Conservation (phyloP, 2,113 vertebrate genomes). For the Bos javanicus region DNA sequence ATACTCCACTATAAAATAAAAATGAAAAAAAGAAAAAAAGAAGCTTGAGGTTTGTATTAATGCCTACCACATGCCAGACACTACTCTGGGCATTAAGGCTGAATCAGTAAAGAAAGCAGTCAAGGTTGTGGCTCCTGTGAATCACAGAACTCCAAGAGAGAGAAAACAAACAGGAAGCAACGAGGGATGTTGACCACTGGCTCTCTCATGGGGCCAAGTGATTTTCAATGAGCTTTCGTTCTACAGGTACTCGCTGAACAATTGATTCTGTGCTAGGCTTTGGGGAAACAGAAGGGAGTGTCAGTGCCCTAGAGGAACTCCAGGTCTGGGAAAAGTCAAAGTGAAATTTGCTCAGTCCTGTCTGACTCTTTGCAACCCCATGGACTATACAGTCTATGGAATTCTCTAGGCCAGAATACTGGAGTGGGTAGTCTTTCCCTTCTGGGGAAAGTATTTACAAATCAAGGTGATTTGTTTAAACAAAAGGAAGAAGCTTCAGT, state of each 20-base stretch:
- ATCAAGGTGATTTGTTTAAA: not conserved
- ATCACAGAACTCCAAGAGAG: not conserved
- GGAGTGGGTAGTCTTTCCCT: not conserved
- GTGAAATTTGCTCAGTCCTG: not conserved
- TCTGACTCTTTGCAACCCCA: not conserved
- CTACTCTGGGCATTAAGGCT: not conserved
- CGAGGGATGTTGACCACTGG: not conserved
- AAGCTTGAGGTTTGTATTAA: not conserved
- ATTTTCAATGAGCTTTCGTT: not conserved
- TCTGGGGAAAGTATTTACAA: not conserved
- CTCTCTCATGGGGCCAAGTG: too few relatives aligned
- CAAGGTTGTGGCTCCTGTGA: rapidly evolving
- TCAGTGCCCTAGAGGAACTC: not conserved
- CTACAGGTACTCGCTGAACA: not conserved
- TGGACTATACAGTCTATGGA: not conserved
- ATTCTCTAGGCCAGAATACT: not conserved
- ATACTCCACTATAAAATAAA: not conserved
- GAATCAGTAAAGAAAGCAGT: not conserved
- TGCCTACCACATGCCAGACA: not conserved
- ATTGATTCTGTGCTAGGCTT: not conserved
- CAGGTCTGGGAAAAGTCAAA: not conserved
- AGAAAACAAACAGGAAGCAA: not conserved
- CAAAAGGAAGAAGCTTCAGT: not conserved
- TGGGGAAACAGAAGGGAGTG: not conserved
- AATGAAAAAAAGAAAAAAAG: not conserved